Evolutionary conservation across 2,113 vertebrate genomes (phyloP).

Genomic region (Rattus rattus): DNA sequence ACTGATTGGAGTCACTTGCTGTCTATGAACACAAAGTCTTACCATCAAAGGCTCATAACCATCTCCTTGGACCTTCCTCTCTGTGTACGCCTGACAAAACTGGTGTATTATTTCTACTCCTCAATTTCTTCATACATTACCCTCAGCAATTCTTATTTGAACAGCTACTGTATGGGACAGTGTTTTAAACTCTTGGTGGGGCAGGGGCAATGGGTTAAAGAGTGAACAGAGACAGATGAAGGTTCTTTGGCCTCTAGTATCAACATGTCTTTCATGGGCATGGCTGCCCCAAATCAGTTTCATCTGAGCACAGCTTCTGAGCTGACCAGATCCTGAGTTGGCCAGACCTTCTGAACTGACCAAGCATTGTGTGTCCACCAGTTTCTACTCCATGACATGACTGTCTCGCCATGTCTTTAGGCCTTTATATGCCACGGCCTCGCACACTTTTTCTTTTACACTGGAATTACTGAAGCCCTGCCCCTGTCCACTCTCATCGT

Average conservation of each 20-base stretch:
- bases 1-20: fast-evolving
- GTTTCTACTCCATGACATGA: neutral
- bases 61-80: neutral
- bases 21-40: neutral
- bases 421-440: neutral
- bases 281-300: neutral
- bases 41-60: neutral
- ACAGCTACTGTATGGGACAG: neutral
- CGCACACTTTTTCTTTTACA: neutral
- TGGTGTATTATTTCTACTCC: neutral
- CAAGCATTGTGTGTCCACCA: too few relatives aligned
- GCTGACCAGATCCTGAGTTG: too few relatives aligned
- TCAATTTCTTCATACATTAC: neutral
- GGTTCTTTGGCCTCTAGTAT: neutral
- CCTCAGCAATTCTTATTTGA: neutral
- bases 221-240: neutral
- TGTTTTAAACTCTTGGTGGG: neutral
- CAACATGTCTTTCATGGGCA: neutral
- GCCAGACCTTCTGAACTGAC: neutral
- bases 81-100: neutral
- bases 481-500: neutral
- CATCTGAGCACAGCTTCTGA: neutral
- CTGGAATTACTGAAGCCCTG: neutral
- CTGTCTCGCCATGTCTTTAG: neutral
- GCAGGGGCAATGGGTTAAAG: neutral